Conservation (phyloP, 2,113 vertebrate species). For the Sprattus sprattus region DNA sequence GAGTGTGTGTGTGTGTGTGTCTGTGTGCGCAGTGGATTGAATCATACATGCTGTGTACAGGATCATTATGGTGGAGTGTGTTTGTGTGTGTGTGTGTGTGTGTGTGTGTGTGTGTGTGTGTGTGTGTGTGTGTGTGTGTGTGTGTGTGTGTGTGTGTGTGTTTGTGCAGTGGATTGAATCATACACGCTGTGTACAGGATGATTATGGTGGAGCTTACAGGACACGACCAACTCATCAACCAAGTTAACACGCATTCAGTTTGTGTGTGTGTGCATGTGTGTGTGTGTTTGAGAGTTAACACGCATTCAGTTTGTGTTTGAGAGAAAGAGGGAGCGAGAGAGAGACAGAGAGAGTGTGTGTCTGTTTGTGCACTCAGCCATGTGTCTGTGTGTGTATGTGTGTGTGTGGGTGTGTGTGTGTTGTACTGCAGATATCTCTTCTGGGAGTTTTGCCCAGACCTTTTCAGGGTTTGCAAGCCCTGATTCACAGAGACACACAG, state of each 20-base stretch:
- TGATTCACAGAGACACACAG: background rate
- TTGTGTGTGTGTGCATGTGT: too few relatives aligned
- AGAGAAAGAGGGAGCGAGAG: background rate
- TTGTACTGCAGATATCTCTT: slow-evolving; percentile 5
- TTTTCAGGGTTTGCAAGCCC: slow-evolving; percentile 10
- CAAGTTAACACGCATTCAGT: background rate
- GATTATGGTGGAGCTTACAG: slow-evolving; percentile 10
- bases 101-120: background rate
- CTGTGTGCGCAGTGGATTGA: too few relatives aligned
- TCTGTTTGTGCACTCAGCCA: background rate
- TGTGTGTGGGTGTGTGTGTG: background rate
- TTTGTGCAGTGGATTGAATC: background rate
- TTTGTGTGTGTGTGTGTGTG: background rate
- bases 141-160: background rate
- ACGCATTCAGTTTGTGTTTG: slow-evolving; percentile 1
- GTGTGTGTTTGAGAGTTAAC: background rate
- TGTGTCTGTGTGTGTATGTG: slow-evolving; percentile 8
- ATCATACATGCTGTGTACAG: too few relatives aligned
- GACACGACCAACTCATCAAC: background rate
- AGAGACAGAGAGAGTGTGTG: background rate
- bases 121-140: too few relatives aligned
- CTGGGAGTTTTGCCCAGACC: slow-evolving; percentile 15
- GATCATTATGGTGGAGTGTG: too few relatives aligned
- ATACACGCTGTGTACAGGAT: background rate
- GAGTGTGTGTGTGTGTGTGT: too few relatives aligned